These are phyloP conservation scores for Dasyornis broadbenti DNA, from an alignment of 2,113 vertebrate species.

Conservation along the genomic window DNA sequence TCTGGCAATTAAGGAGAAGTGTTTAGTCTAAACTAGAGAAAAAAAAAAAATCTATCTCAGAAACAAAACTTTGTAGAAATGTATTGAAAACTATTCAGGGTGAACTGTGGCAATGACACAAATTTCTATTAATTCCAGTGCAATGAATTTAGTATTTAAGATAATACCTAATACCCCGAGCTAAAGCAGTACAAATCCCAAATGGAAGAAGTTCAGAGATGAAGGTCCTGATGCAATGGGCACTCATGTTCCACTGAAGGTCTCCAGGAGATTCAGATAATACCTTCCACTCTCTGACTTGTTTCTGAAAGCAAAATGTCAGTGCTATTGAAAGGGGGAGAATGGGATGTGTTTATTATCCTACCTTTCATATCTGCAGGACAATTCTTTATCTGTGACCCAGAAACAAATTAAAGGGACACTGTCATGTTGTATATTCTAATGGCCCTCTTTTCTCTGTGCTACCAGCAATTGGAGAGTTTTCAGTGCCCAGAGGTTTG, in stretches of 20 bases:
- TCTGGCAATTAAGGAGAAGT: background rate
- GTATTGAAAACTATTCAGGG: background rate
- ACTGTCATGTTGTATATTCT: slow-evolving; percentile 23
- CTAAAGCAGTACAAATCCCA: background rate
- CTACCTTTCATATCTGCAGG: background rate
- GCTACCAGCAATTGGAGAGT: background rate
- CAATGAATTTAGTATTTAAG: background rate
- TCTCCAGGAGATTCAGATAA: background rate
- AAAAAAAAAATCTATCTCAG: background rate
- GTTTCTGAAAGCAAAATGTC: background rate
- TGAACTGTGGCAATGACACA: background rate
- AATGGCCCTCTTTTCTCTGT: background rate
- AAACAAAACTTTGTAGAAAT: background rate
- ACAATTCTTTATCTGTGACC: slow-evolving; percentile 28
- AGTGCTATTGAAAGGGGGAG: background rate
- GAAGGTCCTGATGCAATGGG: background rate
- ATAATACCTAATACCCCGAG: background rate
- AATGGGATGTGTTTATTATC: background rate
- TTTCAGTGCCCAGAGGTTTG: background rate
- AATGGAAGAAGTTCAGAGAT: background rate
- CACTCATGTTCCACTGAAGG: background rate
- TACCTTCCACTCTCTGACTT: background rate
- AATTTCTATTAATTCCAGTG: background rate
- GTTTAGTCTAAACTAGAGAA: background rate
- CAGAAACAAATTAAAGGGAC: slow-evolving; percentile 32